A percentile compares a stretch with the other conserved stretches of the same genome.
These are phyloP conservation scores for Argyresthia goedartella DNA, from an alignment of 2,888 invertebrate genomes.

Conservation along the genomic window DNA sequence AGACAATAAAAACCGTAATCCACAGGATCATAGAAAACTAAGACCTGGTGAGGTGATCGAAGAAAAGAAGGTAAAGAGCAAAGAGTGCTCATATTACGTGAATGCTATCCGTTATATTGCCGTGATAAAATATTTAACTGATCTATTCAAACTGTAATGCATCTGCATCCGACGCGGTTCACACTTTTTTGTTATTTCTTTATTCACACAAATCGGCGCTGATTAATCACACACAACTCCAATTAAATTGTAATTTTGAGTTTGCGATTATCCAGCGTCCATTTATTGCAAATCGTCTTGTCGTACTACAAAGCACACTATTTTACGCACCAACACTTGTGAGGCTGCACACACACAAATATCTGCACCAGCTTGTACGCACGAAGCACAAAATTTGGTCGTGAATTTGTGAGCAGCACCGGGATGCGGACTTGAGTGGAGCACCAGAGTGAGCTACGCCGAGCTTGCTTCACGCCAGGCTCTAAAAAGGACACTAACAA, in stretches of 20 bases:
- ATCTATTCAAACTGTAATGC: slow-evolving; percentile 46
- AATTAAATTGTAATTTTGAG: not conserved
- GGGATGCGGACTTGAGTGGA: slow-evolving; percentile 14
- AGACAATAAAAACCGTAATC: slow-evolving; percentile 34
- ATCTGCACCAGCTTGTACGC: slow-evolving; percentile 55
- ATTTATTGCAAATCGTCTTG: slow-evolving; percentile 32
- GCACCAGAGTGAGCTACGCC: slow-evolving; percentile 32
- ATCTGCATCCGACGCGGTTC: slow-evolving; percentile 58
- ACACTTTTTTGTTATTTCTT: slow-evolving; percentile 23
- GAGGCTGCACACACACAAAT: slow-evolving; percentile 27
- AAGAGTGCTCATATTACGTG: slow-evolving; percentile 52
- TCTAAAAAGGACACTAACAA: slow-evolving; percentile 49
- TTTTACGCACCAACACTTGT: slow-evolving; percentile 53
- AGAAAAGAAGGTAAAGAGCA: slow-evolving; percentile 89
- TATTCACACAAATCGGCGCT: slow-evolving; percentile 23
- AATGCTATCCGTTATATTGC: slow-evolving; percentile 65
- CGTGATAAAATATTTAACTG: slow-evolving; percentile 56
- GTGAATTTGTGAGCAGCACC: not conserved
- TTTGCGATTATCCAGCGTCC: slow-evolving; percentile 47
- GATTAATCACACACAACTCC: slow-evolving; percentile 41
- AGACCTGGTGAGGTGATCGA: slow-evolving; percentile 94
- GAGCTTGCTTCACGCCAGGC: slow-evolving; percentile 31
- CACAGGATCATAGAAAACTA: slow-evolving; percentile 90
- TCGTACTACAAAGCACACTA: slow-evolving; percentile 48
- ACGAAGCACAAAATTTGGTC: slow-evolving; percentile 22